phyloP scores from a whole-genome alignment of 2,797 vertebrate genomes.

The Poeciliopsis gracilis region DNA sequence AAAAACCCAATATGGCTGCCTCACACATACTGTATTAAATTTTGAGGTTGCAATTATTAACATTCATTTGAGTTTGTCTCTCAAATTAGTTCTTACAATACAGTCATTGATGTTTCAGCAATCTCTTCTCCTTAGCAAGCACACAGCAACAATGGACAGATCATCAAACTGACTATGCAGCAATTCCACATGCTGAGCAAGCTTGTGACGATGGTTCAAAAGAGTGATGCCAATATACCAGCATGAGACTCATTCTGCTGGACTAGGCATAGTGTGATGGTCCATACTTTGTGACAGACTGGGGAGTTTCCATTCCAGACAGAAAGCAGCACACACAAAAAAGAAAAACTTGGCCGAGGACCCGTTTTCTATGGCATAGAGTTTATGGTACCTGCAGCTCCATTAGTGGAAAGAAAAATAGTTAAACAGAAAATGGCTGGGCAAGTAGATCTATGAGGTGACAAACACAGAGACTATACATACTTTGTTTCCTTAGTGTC shows the following conservation, averaged over 20 bases:
- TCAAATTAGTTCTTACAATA: background rate
- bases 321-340: background rate
- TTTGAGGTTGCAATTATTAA: background rate
- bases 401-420: background rate
- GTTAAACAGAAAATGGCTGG: background rate
- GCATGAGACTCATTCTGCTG: background rate
- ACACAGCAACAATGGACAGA: background rate
- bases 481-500: background rate
- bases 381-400: slow-evolving; percentile 4
- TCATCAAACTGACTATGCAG: background rate
- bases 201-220: background rate
- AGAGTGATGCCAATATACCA: background rate
- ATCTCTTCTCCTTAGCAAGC: background rate
- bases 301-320: background rate
- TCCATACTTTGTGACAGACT: background rate
- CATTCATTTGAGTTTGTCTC: background rate
- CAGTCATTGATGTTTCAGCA: background rate
- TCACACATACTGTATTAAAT: background rate
- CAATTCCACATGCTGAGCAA: background rate
- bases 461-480: background rate
- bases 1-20: background rate
- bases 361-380: background rate
- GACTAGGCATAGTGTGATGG: background rate
- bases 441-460: background rate
- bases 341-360: background rate